A percentile compares a stretch with the other conserved stretches of the same genome.
phyloP scores from a whole-genome alignment of 2,888 invertebrate genomes.

The Caenorhabditis imperialis region DNA sequence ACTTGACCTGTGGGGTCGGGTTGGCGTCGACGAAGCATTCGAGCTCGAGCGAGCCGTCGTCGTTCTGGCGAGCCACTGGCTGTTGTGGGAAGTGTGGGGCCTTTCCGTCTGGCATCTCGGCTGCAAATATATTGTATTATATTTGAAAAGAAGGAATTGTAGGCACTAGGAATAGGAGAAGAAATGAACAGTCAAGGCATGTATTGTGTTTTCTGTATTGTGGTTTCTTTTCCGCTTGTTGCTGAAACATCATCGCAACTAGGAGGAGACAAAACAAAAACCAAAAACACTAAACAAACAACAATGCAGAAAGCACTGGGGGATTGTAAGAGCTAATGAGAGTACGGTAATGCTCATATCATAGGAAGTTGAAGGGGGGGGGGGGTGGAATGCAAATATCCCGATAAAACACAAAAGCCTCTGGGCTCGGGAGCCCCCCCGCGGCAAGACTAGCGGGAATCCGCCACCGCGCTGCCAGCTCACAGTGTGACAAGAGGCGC shows the following conservation, averaged over 20 bases:
- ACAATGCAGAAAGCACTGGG: too few species aligned
- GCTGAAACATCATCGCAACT: conserved; percentile 7
- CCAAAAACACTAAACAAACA: too few species aligned
- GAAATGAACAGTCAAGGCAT: conserved; percentile 10
- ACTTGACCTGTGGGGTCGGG: conserved; percentile 78
- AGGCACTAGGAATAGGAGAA: conserved; percentile 3
- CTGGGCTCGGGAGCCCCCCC: conserved; percentile 28
- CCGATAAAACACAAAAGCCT: conserved; percentile 13
- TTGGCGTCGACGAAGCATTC: conserved; percentile 78
- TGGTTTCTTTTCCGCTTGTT: conserved; percentile 9
- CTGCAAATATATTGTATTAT: conserved; percentile 16
- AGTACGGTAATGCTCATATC: too few species aligned
- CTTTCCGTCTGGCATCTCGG: conserved; percentile 77
- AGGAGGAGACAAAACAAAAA: conserved; percentile 1
- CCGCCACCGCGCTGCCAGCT: conserved; percentile 29
- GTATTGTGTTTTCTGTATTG: conserved; percentile 22
- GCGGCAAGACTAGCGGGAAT: conserved; percentile 40
- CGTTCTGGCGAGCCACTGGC: conserved; percentile 78
- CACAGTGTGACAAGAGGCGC: conserved; percentile 52
- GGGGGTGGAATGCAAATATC: conserved; percentile 18
- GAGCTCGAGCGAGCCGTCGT: conserved; percentile 78
- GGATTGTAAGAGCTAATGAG: too few species aligned
- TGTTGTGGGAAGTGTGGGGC: conserved; percentile 79
- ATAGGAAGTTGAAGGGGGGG: conserved; percentile 1
- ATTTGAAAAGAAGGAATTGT: conserved; percentile 1